A percentile compares a stretch with the other conserved stretches of the same genome.
Evolutionary conservation across 30 jellyfish, hydroid and myxozoan genomes (phyloP).

Genomic region (Chrysaora quinquecirrha): DNA sequence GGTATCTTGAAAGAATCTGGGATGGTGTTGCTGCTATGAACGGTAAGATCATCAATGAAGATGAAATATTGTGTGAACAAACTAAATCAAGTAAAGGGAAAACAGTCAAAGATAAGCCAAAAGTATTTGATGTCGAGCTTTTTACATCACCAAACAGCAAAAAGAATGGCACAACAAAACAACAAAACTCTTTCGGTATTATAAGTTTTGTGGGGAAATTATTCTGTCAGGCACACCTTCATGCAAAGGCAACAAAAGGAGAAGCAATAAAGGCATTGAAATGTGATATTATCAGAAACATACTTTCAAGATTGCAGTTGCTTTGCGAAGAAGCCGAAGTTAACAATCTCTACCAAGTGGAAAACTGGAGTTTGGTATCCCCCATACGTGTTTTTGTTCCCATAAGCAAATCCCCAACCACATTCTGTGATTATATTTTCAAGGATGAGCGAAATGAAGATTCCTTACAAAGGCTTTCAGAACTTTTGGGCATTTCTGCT

Average conservation of each 20-base stretch:
- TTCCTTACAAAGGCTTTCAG: constrained; percentile 73
- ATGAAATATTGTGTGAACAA: constrained; percentile 41
- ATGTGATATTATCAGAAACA: constrained; percentile 83
- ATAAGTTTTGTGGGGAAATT: constrained; percentile 75
- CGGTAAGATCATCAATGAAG: constrained; percentile 49
- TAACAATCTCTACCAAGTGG: constrained; percentile 90
- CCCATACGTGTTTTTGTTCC: constrained; percentile 86
- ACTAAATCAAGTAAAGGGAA: constrained; percentile 49
- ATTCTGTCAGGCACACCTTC: constrained; percentile 69
- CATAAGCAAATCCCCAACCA: constrained; percentile 32
- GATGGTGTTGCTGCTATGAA: constrained; percentile 64
- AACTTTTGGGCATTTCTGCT: constrained; percentile 44
- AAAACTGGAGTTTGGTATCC: constrained; percentile 94
- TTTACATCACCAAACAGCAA: background rate
- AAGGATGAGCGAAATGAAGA: constrained; percentile 85
- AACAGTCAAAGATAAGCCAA: constrained; percentile 41
- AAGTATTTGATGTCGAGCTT: constrained; percentile 35
- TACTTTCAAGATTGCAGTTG: constrained; percentile 80
- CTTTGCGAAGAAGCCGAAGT: constrained; percentile 98
- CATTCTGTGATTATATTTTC: constrained; percentile 83
- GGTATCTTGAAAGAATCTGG: constrained; percentile 79
- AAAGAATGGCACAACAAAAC: background rate
- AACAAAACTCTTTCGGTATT: constrained; percentile 44
- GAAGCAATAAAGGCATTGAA: constrained; percentile 89
- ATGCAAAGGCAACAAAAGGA: constrained; percentile 85